These are phyloP conservation scores for Agrochola macilenta DNA, from an alignment of 2,888 invertebrate genomes.

Conservation along the genomic window DNA sequence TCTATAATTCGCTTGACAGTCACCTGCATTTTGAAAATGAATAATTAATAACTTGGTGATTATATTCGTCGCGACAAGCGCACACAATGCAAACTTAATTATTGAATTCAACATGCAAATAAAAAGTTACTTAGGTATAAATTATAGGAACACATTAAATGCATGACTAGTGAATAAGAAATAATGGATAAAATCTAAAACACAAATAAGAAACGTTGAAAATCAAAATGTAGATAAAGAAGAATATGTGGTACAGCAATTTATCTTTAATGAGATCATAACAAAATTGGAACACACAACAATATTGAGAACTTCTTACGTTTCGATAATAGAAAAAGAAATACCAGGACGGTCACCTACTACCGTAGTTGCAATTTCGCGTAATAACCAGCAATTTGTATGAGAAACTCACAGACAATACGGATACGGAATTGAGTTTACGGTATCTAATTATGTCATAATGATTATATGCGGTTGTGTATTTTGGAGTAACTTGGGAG, in stretches of 20 bases:
- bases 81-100: constrained; percentile 30
- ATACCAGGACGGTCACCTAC: constrained; percentile 76
- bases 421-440: constrained; percentile 83
- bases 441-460: constrained; percentile 83
- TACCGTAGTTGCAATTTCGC: constrained; percentile 80
- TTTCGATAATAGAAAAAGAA: constrained; percentile 62
- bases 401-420: constrained; percentile 83
- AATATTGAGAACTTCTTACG: constrained; percentile 39
- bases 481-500: constrained; percentile 62
- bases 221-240: neutral
- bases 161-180: constrained; percentile 1
- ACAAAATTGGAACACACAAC: constrained; percentile 32
- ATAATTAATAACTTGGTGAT: constrained; percentile 41
- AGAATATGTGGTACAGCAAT: constrained; percentile 5
- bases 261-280: constrained; percentile 24
- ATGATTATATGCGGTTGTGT: constrained; percentile 71
- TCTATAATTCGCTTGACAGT: constrained; percentile 53
- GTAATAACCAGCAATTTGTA: constrained; percentile 84
- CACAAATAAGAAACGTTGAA: neutral
- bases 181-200: neutral
- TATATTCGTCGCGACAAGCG: constrained; percentile 25
- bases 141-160: constrained; percentile 1
- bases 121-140: neutral
- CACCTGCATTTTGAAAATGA: constrained; percentile 52
- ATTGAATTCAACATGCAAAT: constrained; percentile 16